Percentiles rank a stretch among this genome's conserved stretches.
Evolutionary conservation across 92 coral and sea anemone genomes (phyloP).

Genomic region (Epizoanthus illoricatus): DNA sequence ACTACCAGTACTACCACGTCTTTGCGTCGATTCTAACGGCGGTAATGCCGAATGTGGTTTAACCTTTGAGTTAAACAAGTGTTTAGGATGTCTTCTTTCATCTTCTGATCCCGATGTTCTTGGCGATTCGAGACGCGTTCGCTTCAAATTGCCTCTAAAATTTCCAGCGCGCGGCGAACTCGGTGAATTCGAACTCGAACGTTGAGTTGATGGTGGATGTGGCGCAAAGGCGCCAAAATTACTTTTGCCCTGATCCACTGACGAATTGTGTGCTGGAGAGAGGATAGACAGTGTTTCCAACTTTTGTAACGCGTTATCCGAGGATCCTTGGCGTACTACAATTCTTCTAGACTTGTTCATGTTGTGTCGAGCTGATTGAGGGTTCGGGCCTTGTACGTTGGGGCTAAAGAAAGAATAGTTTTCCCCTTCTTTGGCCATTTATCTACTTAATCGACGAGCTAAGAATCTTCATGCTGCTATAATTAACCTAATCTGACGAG

Average conservation of each 20-base stretch:
- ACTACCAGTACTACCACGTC: slow-evolving; percentile 60
- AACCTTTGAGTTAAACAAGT: slow-evolving; percentile 43
- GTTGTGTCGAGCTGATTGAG: slow-evolving; percentile 42
- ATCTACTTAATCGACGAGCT: neutral
- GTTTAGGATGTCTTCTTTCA: slow-evolving; percentile 56
- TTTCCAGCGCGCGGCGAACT: slow-evolving; percentile 53
- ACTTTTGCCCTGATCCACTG: slow-evolving; percentile 32
- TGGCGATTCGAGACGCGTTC: slow-evolving; percentile 72
- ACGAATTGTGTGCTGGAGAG: slow-evolving; percentile 38
- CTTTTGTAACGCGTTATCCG: slow-evolving; percentile 49
- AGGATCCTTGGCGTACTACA: slow-evolving; percentile 40
- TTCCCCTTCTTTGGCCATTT: slow-evolving; percentile 44
- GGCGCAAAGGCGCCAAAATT: slow-evolving; percentile 55
- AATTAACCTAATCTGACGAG: neutral
- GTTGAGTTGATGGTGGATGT: slow-evolving; percentile 79
- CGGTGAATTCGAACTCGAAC: slow-evolving; percentile 41
- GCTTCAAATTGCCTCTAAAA: slow-evolving; percentile 61
- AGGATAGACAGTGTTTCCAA: slow-evolving; percentile 54
- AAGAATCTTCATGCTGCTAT: slow-evolving; percentile 10
- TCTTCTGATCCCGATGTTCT: slow-evolving; percentile 83
- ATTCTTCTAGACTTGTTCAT: slow-evolving; percentile 39
- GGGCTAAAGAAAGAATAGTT: slow-evolving; percentile 81
- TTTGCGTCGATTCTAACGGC: slow-evolving; percentile 34
- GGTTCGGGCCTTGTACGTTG: slow-evolving; percentile 53
- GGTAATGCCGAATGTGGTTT: slow-evolving; percentile 54